Conservation (phyloP, 2,888 invertebrate genomes). For the Dioctria linearis region DNA sequence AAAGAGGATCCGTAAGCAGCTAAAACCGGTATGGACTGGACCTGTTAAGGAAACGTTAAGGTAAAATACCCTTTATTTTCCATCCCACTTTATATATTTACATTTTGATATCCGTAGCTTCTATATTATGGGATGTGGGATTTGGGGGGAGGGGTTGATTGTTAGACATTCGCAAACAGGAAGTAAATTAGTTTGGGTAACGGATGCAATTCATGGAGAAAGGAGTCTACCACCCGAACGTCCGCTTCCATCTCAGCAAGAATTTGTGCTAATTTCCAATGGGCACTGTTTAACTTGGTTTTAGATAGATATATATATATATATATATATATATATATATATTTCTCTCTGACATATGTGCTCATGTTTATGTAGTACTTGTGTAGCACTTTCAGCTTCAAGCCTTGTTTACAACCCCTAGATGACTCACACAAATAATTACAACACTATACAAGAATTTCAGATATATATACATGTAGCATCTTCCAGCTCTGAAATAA, state of each 20-base stretch:
- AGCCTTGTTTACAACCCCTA: constrained; percentile 28
- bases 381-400: not conserved
- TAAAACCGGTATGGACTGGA: not conserved
- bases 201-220: constrained; percentile 39
- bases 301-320: not conserved
- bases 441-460: not conserved
- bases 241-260: not conserved
- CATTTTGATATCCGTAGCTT: constrained; percentile 17
- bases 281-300: constrained; percentile 17
- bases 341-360: not conserved
- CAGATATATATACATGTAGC: not conserved
- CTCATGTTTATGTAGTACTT: not conserved
- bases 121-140: not conserved
- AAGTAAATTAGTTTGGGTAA: constrained; percentile 50
- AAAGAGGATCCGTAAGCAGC: not conserved
- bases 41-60: not conserved
- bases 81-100: too few relatives aligned
- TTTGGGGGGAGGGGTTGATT: constrained; percentile 20
- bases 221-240: not conserved
- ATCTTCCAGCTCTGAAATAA: constrained; percentile 21
- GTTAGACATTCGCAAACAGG: constrained; percentile 52
- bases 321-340: too few relatives aligned
- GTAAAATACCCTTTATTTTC: not conserved
- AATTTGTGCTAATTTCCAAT: constrained; percentile 39
- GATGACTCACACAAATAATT: constrained; percentile 40